Percentiles rank a stretch among this genome's conserved stretches.
Evolutionary conservation across 2,797 vertebrate genomes (phyloP).

Genomic region (Onychomys leucogaster): DNA sequence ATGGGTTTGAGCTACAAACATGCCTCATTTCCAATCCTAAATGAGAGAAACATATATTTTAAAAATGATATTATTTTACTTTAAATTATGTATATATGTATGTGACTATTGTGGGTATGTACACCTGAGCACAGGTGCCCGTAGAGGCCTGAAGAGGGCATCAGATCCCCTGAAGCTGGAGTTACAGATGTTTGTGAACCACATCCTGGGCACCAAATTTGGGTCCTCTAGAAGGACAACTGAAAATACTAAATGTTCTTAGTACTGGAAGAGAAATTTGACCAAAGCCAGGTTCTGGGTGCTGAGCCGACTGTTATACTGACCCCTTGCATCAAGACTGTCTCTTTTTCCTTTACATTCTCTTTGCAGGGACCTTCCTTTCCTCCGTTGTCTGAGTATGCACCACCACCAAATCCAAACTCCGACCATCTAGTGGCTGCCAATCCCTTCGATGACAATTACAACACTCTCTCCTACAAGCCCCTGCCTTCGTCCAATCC

Average conservation of each 20-base stretch:
- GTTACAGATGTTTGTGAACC: too few relatives aligned
- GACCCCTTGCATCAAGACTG: slow-evolving; percentile 44
- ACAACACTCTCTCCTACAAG: slow-evolving; percentile 89
- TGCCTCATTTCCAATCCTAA: slow-evolving; percentile 54
- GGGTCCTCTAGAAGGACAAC: neutral
- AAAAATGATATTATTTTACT: neutral
- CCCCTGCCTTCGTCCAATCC: slow-evolving; percentile 87
- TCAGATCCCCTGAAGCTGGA: neutral
- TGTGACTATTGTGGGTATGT: neutral
- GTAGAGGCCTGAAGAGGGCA: neutral
- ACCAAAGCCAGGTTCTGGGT: slow-evolving; percentile 44
- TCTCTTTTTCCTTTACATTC: slow-evolving; percentile 76
- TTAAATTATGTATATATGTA: neutral
- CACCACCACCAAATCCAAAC: slow-evolving; percentile 91
- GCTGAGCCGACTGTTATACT: slow-evolving; percentile 9
- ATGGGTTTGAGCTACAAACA: slow-evolving; percentile 40
- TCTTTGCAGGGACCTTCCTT: slow-evolving; percentile 88
- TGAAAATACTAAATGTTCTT: slow-evolving; percentile 51
- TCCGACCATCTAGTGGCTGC: slow-evolving; percentile 92
- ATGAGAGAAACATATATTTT: neutral
- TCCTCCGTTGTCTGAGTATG: slow-evolving; percentile 91
- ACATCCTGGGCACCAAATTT: neutral
- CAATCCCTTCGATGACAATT: slow-evolving; percentile 94
- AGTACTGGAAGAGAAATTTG: slow-evolving; percentile 22
- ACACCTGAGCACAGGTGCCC: too few relatives aligned